Evolutionary conservation across 2,888 invertebrate genomes (phyloP), one percentile per base, ranked within the genome.

Genomic region (Lutraria lutraria): DNA sequence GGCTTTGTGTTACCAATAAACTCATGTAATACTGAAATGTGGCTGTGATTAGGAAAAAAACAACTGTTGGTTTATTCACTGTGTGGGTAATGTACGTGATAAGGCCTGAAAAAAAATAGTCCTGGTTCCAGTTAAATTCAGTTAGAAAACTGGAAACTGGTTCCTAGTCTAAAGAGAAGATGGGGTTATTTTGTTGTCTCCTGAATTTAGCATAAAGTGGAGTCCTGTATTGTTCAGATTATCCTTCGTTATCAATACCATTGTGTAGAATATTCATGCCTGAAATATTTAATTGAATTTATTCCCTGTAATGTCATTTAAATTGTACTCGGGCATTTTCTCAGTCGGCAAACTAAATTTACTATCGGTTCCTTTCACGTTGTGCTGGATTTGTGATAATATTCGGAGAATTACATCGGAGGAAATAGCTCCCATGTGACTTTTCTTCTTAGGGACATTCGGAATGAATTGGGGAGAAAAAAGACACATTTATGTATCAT

Each of bases 261-360:
- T 2, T 43, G 43, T 43, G 43, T 43, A 43, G 8, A 0, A 68
- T n/a, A 21, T 68, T 68, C 63, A 68, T 68, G 25, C 63, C 25
- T 68, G n/a, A 68, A 68, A 68, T 12, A n/a, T 12, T 68, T 25
- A 68, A 68, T 68, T 68, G 25, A 68, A 68, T 68, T 68, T 68
- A 68, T 68, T 68, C 63, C 25, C 25, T 68, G 25, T 68, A 68
- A 68, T 68, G n/a, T 68, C 63, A 68, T 68, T 68, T n/a, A 68
- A 68, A 68, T 25, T 68, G n/a, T 68, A n/a, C n/a, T 13, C n/a
- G n/a, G 63, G 63, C n/a, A 68, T 68, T 68, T 68, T 68, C 63
- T 68, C 63, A 68, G 63, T 68, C 25, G 12, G 63, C 63, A 68
- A 68, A 68, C n/a, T 68, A 68, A 25, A 68, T 68, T 68, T 68